Evolutionary conservation across 2,113 vertebrate species (phyloP).

Genomic region (Setophaga petechia): DNA sequence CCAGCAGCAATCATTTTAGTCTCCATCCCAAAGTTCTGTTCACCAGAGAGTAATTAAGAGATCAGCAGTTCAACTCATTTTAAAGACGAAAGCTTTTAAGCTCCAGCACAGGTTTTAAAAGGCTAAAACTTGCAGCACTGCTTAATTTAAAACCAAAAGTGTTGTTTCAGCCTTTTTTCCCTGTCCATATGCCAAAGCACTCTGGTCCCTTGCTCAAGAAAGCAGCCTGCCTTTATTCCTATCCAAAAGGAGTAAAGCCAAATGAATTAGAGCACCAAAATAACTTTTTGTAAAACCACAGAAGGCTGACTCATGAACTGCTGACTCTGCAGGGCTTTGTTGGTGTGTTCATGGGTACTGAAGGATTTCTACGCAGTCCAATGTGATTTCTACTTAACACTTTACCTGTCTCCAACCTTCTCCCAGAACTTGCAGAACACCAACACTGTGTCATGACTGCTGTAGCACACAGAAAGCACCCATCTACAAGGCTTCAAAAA

Average conservation of each 20-base stretch:
- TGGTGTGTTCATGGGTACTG: neutral
- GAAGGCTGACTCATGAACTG: slow-evolving; percentile 24
- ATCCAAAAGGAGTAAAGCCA: slow-evolving; percentile 36
- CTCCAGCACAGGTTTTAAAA: neutral
- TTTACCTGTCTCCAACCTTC: neutral
- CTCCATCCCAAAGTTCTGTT: neutral
- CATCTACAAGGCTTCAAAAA: neutral
- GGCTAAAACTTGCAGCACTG: neutral
- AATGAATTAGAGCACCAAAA: slow-evolving; percentile 17
- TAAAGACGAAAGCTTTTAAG: neutral
- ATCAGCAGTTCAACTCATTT: neutral
- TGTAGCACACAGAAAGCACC: neutral
- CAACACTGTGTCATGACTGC: accelerated
- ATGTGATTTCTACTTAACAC: neutral
- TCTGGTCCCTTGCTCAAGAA: neutral
- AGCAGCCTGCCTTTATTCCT: slow-evolving; percentile 22
- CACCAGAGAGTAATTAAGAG: neutral
- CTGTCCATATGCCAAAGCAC: neutral
- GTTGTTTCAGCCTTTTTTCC: slow-evolving; percentile 28
- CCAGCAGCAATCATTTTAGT: neutral
- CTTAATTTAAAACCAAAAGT: slow-evolving; percentile 17
- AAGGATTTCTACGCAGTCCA: neutral
- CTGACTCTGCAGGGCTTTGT: neutral
- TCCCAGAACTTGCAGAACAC: neutral
- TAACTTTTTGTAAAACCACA: slow-evolving; percentile 12